A percentile compares a stretch with the other conserved stretches of the same genome.
phyloP scores from a whole-genome alignment of 2,888 invertebrate genomes.

The Drosophila glabriapex region DNA sequence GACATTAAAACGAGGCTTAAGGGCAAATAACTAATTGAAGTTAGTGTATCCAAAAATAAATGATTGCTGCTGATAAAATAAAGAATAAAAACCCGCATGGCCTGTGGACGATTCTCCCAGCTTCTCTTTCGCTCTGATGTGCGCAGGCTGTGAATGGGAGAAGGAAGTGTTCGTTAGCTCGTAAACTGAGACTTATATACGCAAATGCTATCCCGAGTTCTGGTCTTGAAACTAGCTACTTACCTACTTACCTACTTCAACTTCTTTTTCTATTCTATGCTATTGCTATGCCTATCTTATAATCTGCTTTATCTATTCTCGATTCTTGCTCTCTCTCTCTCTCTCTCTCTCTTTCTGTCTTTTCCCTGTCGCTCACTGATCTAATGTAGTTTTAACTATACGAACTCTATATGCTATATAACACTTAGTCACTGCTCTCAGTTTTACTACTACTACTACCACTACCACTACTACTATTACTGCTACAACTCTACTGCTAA shows the following conservation, averaged over 20 bases:
- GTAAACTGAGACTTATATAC: constrained; percentile 34
- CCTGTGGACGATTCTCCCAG: constrained; percentile 1
- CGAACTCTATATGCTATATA: constrained; percentile 25
- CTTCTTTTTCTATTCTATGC: constrained; percentile 9
- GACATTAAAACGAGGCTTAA: constrained; percentile 21
- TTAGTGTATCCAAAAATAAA: not conserved
- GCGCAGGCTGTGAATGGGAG: not conserved
- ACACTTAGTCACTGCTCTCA: constrained; percentile 41
- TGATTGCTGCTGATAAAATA: constrained; percentile 2
- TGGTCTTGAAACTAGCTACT: constrained; percentile 55
- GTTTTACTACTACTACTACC: constrained; percentile 12
- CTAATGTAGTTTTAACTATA: constrained; percentile 44
- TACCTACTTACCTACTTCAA: constrained; percentile 33
- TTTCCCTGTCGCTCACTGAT: constrained; percentile 16
- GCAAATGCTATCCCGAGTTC: constrained; percentile 40
- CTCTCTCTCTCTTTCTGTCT: not conserved
- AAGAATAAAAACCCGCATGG: not conserved
- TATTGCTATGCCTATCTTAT: constrained; percentile 26
- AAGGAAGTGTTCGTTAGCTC: constrained; percentile 27
- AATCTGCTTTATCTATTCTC: constrained; percentile 23
- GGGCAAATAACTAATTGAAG: constrained; percentile 1
- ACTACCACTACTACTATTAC: constrained; percentile 23
- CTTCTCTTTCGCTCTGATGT: constrained; percentile 16
- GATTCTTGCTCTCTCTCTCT: not conserved
- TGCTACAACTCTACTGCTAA: constrained; percentile 31